phyloP scores from a whole-genome alignment of 2,113 vertebrate genomes.

The Poeciliopsis turrubarensis region DNA sequence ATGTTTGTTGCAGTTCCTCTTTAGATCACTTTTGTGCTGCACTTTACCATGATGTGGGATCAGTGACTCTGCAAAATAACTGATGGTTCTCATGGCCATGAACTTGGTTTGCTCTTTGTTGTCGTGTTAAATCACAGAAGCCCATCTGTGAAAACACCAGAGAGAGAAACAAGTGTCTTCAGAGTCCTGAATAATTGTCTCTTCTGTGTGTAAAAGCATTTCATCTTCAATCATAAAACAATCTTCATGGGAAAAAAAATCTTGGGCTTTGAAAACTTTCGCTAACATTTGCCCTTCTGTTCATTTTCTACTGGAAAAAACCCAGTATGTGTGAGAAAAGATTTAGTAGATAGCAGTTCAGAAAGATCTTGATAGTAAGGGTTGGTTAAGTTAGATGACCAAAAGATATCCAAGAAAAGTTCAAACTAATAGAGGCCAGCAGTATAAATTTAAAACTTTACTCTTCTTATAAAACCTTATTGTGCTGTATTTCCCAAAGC shows the following conservation, averaged over 20 bases:
- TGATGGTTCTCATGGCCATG: background rate
- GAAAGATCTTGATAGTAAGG: background rate
- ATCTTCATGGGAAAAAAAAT: no score
- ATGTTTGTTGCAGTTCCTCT: background rate
- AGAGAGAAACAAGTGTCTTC: background rate
- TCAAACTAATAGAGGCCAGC: background rate
- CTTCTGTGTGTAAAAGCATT: background rate
- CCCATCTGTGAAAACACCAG: background rate
- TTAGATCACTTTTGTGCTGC: background rate
- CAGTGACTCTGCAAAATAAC: background rate
- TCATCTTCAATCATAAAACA: background rate
- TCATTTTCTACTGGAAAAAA: background rate
- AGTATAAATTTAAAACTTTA: background rate
- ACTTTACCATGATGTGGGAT: background rate
- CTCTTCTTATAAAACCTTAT: background rate
- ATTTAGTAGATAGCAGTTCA: background rate
- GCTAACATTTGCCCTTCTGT: background rate
- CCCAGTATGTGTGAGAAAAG: background rate
- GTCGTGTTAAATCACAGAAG: background rate
- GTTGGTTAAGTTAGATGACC: background rate
- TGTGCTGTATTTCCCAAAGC: background rate
- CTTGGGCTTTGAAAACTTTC: no score
- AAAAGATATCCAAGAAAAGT: background rate
- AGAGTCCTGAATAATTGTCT: background rate
- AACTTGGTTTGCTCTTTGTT: background rate